Evolutionary conservation across 2,888 invertebrate species (phyloP).

Genomic region (Philaethria dido): DNA sequence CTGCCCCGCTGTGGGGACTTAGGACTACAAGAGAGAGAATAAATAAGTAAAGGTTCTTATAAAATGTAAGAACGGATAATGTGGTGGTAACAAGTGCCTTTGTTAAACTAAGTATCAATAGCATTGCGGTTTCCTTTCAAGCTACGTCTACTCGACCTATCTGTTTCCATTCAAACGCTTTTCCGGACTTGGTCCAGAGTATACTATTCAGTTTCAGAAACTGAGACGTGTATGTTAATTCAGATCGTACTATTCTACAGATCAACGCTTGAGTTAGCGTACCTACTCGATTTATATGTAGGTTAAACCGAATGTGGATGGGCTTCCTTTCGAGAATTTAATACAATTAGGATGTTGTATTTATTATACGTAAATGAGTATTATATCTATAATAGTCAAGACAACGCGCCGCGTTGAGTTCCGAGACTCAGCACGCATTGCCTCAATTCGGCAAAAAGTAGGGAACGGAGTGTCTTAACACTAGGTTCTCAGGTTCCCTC

Average conservation of each 20-base stretch:
- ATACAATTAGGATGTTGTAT: neutral
- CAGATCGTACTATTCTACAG: neutral
- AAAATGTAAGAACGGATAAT: constrained; percentile 10
- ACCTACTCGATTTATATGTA: neutral
- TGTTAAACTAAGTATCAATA: constrained; percentile 52
- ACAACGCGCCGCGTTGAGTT: too few species aligned
- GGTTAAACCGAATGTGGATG: neutral
- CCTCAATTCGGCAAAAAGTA: too few species aligned
- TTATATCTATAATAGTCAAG: too few species aligned
- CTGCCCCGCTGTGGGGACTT: too few species aligned
- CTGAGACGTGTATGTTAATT: constrained; percentile 12
- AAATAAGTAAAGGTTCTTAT: neutral
- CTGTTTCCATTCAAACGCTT: constrained; percentile 52
- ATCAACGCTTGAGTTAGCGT: neutral
- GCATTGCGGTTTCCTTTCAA: constrained; percentile 65
- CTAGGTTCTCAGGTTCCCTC: too few species aligned
- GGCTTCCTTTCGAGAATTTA: neutral
- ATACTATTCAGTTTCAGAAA: constrained; percentile 24
- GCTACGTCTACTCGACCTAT: constrained; percentile 48
- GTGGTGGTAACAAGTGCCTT: constrained; percentile 32
- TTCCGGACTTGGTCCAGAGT: constrained; percentile 46
- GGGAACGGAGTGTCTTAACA: too few species aligned
- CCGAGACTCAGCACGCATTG: too few species aligned
- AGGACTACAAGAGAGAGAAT: too few species aligned
- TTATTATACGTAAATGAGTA: too few species aligned